These are phyloP conservation scores for Drosophila novamexicana DNA, from an alignment of 1,140 invertebrate genomes.

Conservation along the genomic window DNA sequence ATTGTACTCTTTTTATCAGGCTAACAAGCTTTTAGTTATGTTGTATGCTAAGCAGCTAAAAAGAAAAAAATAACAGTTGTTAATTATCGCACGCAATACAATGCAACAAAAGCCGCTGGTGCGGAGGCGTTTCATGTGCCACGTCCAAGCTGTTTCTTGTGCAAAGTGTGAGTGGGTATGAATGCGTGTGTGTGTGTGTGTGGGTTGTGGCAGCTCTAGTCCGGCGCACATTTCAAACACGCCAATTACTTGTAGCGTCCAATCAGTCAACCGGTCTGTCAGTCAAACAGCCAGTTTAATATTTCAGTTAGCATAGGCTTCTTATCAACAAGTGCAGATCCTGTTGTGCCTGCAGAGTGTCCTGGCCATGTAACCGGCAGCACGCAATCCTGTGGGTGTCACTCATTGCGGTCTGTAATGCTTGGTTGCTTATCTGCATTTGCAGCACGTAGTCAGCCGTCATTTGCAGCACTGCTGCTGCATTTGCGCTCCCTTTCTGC, in stretches of 20 bases:
- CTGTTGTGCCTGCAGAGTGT: constrained; percentile 20
- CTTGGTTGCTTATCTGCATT: constrained; percentile 59
- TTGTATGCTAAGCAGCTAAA: constrained; percentile 75
- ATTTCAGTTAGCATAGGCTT: constrained; percentile 27
- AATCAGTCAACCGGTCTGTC: constrained; percentile 25
- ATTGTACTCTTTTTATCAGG: constrained; percentile 64
- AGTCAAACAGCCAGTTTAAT: constrained; percentile 32
- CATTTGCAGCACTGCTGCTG: constrained; percentile 29
- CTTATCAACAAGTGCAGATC: constrained; percentile 34
- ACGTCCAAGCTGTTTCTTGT: background rate
- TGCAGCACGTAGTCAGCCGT: constrained; percentile 62
- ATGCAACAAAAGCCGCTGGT: constrained; percentile 27
- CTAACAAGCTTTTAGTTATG: constrained; percentile 71
- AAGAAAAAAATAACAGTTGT: constrained; percentile 56
- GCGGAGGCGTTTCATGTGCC: constrained; percentile 18
- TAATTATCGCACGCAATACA: constrained; percentile 76
- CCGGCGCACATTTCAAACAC: constrained; percentile 34
- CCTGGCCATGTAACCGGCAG: constrained; percentile 4
- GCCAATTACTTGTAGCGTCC: constrained; percentile 43
- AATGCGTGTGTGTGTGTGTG: constrained; percentile 6
- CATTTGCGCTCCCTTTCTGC: constrained; percentile 19
- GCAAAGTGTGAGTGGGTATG: constrained; percentile 6
- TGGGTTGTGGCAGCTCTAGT: constrained; percentile 28
- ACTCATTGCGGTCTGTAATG: constrained; percentile 12
- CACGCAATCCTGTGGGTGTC: constrained; percentile 32